phyloP scores from a whole-genome alignment of 2,113 vertebrate species.

The Calypte anna region DNA sequence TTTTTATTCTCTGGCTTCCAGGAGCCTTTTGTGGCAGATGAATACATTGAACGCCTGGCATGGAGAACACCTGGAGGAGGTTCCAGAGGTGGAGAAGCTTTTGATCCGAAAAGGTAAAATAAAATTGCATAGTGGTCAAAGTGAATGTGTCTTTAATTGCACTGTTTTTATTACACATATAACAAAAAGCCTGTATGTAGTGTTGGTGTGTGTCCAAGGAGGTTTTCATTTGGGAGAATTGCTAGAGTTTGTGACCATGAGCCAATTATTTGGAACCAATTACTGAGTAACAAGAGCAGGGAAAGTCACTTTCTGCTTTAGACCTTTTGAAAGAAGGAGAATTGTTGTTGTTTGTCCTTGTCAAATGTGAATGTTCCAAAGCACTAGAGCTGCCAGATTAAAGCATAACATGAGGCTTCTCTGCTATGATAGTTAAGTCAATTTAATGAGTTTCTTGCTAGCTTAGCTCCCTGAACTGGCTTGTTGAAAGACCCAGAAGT shows the following conservation, averaged over 20 bases:
- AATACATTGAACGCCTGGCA: conserved; percentile 96
- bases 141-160: background rate
- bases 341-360: background rate
- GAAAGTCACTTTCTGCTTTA: conserved; percentile 13
- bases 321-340: background rate
- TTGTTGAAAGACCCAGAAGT: background rate
- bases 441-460: conserved; percentile 6
- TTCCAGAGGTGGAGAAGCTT: conserved; percentile 96
- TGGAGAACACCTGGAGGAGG: conserved; percentile 98
- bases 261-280: background rate
- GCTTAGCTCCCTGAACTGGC: background rate
- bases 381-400: background rate
- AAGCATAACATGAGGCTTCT: background rate
- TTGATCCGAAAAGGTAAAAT: conserved; percentile 96
- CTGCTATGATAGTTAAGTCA: background rate
- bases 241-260: background rate
- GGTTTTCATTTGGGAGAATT: background rate
- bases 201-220: background rate
- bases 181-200: background rate
- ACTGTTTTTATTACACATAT: background rate
- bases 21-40: conserved; percentile 99
- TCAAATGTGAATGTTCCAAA: background rate
- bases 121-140: background rate
- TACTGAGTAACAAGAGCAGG: background rate
- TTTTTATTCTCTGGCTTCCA: conserved; percentile 72